These are phyloP conservation scores for Zophobas morio DNA, from an alignment of 1,140 invertebrate species.

Conservation along the genomic window DNA sequence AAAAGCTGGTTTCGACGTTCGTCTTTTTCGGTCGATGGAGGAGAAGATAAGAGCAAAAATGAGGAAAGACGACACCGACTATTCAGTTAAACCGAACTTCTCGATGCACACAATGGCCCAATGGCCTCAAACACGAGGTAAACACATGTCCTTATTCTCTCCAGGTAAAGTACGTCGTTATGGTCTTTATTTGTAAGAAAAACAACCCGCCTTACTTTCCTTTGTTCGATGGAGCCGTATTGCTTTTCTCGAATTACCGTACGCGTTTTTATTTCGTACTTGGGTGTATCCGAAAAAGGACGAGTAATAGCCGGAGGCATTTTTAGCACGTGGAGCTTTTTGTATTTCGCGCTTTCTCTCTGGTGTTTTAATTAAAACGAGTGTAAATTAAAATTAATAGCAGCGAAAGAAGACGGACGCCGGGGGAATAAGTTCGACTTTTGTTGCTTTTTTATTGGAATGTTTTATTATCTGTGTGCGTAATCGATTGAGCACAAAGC, in stretches of 20 bases:
- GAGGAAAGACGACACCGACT: slow-evolving; percentile 21
- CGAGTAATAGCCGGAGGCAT: too few species aligned
- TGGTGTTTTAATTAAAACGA: too few species aligned
- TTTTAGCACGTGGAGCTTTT: neutral
- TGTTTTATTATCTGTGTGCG: neutral
- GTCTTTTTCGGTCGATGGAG: neutral
- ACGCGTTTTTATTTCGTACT: slow-evolving; percentile 8
- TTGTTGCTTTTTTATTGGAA: neutral
- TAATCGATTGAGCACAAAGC: neutral
- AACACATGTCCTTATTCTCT: slow-evolving; percentile 36
- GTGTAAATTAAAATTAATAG: too few species aligned
- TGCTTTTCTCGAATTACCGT: slow-evolving; percentile 33
- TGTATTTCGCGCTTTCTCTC: neutral
- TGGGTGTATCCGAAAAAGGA: too few species aligned
- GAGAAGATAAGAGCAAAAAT: slow-evolving; percentile 5
- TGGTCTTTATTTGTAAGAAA: slow-evolving; percentile 36
- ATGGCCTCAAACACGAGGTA: slow-evolving; percentile 25
- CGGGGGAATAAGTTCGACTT: too few species aligned
- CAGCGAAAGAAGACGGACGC: too few species aligned
- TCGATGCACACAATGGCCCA: slow-evolving; percentile 21
- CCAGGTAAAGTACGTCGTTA: slow-evolving; percentile 39
- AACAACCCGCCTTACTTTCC: slow-evolving; percentile 20
- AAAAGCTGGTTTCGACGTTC: slow-evolving; percentile 10
- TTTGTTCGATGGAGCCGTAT: slow-evolving; percentile 22
- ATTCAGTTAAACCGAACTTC: slow-evolving; percentile 5